Percentiles rank a stretch among this genome's conserved stretches.
phyloP scores from a whole-genome alignment of 1,140 invertebrate species.

The Conus betulinus region DNA sequence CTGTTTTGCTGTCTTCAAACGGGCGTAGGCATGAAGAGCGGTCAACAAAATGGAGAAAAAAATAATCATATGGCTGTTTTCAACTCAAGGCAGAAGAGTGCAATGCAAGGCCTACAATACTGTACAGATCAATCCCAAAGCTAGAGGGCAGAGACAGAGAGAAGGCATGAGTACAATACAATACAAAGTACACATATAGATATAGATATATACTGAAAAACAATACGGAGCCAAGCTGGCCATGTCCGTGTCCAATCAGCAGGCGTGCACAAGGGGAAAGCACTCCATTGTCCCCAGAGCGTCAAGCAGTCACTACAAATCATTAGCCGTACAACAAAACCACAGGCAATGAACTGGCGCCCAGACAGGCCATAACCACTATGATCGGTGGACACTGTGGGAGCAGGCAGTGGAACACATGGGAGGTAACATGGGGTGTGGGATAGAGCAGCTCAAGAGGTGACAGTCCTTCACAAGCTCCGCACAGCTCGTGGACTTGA shows the following conservation, averaged over 20 bases:
- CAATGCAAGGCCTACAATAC: constrained; percentile 2
- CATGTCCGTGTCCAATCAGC: background rate
- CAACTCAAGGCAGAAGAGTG: background rate
- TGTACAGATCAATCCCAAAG: background rate
- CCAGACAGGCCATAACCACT: background rate
- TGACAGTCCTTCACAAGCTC: background rate
- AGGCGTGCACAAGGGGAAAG: constrained; percentile 33
- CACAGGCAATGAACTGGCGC: background rate
- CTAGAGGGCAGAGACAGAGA: background rate
- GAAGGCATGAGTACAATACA: background rate
- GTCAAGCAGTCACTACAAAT: constrained; percentile 21
- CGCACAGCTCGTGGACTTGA: background rate
- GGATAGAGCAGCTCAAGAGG: background rate
- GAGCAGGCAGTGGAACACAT: background rate
- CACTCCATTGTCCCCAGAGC: constrained; percentile 32
- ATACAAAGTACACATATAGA: background rate
- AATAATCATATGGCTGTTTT: too few relatives aligned
- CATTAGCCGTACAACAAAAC: constrained; percentile 30
- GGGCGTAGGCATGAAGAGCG: too few relatives aligned
- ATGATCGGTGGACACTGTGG: background rate
- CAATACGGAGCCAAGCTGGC: constrained; percentile 10
- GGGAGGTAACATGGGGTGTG: background rate
- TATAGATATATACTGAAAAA: background rate
- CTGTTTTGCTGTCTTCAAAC: too few relatives aligned
- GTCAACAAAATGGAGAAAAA: too few relatives aligned